phyloP scores from a whole-genome alignment of 2,797 vertebrate species.

The Falco concolor region DNA sequence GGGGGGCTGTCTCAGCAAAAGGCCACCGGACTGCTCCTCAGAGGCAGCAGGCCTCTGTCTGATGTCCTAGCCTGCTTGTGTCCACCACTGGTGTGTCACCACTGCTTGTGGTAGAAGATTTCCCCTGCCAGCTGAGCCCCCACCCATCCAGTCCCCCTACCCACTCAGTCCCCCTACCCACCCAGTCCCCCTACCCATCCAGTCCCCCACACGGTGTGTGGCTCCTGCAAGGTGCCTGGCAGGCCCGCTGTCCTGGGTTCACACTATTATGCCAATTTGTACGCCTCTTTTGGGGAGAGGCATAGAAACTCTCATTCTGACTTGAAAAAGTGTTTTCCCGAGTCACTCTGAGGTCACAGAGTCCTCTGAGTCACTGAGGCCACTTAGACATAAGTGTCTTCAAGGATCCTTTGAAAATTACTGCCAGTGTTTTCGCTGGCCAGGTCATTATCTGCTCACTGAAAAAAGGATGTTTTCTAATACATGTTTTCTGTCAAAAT shows the following conservation, averaged over 20 bases:
- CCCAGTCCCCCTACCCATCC: not conserved
- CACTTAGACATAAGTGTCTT: not conserved
- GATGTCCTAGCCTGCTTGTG: not conserved
- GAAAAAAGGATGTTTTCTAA: not conserved
- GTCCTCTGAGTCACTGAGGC: not conserved
- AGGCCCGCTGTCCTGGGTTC: accelerated
- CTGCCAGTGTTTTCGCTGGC: not conserved
- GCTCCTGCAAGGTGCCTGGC: not conserved
- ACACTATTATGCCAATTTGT: not conserved
- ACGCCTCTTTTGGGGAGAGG: not conserved
- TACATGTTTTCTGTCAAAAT: not conserved
- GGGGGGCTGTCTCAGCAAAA: not conserved
- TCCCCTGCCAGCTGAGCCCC: not conserved
- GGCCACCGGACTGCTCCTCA: not conserved
- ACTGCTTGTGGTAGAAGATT: not conserved
- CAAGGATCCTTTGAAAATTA: not conserved
- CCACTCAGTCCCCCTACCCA: no score
- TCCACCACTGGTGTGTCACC: no score
- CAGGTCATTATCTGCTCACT: not conserved
- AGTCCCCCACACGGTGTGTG: accelerated
- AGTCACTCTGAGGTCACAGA: not conserved
- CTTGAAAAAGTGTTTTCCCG: not conserved
- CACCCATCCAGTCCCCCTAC: accelerated
- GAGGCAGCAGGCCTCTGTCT: not conserved
- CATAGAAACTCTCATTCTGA: not conserved